A percentile compares a stretch with the other conserved stretches of the same genome.
phyloP scores from a whole-genome alignment of 1,140 invertebrate genomes.

The Bombus turneri region DNA sequence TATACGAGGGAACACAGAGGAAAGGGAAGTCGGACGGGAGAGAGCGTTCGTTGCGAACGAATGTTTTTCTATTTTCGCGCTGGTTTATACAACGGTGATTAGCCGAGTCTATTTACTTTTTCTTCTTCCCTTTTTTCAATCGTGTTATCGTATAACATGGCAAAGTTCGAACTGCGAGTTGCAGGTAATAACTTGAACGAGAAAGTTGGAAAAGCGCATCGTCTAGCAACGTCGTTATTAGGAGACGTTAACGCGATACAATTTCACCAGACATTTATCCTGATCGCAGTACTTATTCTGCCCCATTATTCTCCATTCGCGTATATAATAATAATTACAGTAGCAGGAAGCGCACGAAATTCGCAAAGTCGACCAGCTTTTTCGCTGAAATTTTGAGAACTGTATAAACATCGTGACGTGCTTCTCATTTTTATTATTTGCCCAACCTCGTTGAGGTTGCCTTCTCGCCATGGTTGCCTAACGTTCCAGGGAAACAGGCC shows the following conservation, averaged over 20 bases:
- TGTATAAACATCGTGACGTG: neutral
- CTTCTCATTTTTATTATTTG: neutral
- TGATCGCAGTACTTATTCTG: neutral
- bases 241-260: neutral
- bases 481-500: neutral
- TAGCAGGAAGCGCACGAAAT: too few species aligned
- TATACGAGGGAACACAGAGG: neutral
- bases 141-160: neutral
- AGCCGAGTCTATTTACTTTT: neutral
- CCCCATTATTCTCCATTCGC: too few species aligned
- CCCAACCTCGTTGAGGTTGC: neutral
- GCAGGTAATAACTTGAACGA: neutral
- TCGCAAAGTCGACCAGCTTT: neutral
- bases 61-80: too few species aligned
- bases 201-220: neutral
- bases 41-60: neutral
- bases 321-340: neutral
- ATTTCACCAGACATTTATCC: neutral
- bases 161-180: neutral
- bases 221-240: neutral
- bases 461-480: constrained; percentile 7
- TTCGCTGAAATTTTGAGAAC: neutral
- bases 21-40: too few species aligned
- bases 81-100: neutral
- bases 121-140: neutral